phyloP scores from a whole-genome alignment of 1,140 invertebrate genomes.

The Meloidogyne exigua region DNA sequence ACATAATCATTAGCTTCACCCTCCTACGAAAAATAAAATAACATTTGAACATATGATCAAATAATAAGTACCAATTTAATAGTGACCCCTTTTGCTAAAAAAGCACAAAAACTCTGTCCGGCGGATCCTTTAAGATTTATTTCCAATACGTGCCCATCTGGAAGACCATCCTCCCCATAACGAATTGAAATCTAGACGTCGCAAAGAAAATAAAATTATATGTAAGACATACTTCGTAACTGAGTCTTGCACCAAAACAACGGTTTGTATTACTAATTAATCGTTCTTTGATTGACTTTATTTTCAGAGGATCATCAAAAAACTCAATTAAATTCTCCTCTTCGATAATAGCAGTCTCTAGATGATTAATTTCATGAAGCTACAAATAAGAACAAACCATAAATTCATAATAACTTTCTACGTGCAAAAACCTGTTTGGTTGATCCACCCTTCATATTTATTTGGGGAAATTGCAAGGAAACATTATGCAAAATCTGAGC shows the following conservation, averaged over 20 bases:
- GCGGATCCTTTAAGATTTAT: slow-evolving; percentile 87
- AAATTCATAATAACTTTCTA: slow-evolving; percentile 48
- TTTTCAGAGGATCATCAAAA: slow-evolving; percentile 44
- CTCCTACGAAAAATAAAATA: slow-evolving; percentile 66
- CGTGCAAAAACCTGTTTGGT: slow-evolving; percentile 72
- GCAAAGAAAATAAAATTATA: not conserved
- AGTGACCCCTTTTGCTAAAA: slow-evolving; percentile 83
- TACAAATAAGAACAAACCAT: slow-evolving; percentile 36
- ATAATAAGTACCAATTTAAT: slow-evolving; percentile 71
- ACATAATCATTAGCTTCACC: slow-evolving; percentile 99
- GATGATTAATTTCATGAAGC: not conserved
- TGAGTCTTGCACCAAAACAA: slow-evolving; percentile 87
- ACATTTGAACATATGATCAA: no score
- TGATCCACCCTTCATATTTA: slow-evolving; percentile 86
- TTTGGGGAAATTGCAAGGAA: slow-evolving; percentile 79
- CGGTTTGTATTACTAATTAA: slow-evolving; percentile 86
- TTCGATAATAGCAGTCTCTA: slow-evolving; percentile 21
- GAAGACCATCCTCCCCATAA: slow-evolving; percentile 82
- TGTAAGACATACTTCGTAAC: slow-evolving; percentile 73
- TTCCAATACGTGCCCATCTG: slow-evolving; percentile 77
- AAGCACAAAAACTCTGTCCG: slow-evolving; percentile 98
- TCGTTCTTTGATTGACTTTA: slow-evolving; percentile 72
- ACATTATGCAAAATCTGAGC: slow-evolving; percentile 81
- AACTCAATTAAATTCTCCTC: slow-evolving; percentile 37
- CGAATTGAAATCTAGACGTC: slow-evolving; percentile 72